A percentile compares a stretch with the other conserved stretches of the same genome.
These are phyloP conservation scores for Caenorhabditis doughertyi DNA, from an alignment of 2,888 invertebrate genomes.

Conservation along the genomic window DNA sequence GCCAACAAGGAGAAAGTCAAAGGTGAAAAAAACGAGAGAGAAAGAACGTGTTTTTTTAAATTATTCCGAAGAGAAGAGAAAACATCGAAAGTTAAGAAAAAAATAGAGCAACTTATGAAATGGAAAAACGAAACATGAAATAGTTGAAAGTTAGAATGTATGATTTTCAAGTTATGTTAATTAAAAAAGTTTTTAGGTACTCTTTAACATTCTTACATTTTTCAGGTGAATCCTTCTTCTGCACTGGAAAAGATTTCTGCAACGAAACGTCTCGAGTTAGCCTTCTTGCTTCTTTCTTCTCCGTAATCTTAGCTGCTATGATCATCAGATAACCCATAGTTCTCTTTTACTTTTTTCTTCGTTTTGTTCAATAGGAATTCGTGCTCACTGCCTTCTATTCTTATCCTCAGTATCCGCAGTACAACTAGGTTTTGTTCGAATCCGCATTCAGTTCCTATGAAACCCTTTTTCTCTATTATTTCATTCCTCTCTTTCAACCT, in stretches of 20 bases:
- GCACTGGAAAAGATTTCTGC: conserved; percentile 73
- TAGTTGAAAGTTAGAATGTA: too few species aligned
- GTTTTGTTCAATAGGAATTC: conserved; percentile 33
- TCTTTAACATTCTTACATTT: neutral
- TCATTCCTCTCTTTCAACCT: conserved; percentile 3
- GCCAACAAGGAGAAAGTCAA: conserved; percentile 72
- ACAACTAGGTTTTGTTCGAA: conserved; percentile 16
- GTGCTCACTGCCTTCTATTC: conserved; percentile 40
- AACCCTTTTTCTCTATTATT: conserved; percentile 8
- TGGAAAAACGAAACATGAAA: neutral
- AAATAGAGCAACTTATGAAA: neutral
- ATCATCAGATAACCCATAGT: conserved; percentile 36
- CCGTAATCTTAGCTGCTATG: conserved; percentile 22
- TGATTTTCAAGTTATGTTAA: too few species aligned
- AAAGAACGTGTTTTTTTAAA: conserved; percentile 12
- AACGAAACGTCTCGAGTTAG: conserved; percentile 57
- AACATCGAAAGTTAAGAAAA: conserved; percentile 21
- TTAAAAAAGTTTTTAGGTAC: too few species aligned
- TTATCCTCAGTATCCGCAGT: conserved; percentile 25
- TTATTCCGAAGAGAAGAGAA: neutral
- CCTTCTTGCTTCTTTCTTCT: conserved; percentile 40
- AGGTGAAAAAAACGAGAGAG: conserved; percentile 59
- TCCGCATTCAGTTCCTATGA: conserved; percentile 36
- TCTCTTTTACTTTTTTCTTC: neutral
- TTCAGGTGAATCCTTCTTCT: conserved; percentile 78